Evolutionary conservation across 2,797 vertebrate species (phyloP).

Genomic region (Molossus molossus): DNA sequence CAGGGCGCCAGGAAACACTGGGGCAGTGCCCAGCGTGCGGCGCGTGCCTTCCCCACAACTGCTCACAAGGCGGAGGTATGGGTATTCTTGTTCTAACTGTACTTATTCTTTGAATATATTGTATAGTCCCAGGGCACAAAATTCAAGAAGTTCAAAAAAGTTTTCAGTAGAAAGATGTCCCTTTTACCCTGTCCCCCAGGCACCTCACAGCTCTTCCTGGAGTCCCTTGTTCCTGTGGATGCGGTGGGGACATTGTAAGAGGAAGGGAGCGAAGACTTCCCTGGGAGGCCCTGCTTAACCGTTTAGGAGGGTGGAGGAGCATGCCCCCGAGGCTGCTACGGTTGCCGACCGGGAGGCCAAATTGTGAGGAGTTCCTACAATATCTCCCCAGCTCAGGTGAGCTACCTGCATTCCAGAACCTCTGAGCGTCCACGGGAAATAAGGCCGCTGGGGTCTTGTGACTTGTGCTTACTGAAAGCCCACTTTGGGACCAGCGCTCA

Average conservation of each 20-base stretch:
- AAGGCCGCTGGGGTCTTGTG: not conserved
- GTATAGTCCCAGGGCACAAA: not conserved
- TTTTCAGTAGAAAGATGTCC: not conserved
- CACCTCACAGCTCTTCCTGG: not conserved
- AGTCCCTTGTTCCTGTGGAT: not conserved
- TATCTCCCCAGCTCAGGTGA: not conserved
- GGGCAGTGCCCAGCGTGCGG: too few relatives aligned
- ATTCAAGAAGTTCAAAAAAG: not conserved
- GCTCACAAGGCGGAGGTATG: not conserved
- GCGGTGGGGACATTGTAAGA: not conserved
- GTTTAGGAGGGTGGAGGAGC: not conserved
- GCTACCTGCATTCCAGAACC: not conserved
- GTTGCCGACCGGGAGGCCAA: not conserved
- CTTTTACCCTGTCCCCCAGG: not conserved
- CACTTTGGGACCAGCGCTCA: not conserved
- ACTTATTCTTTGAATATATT: constrained; percentile 9
- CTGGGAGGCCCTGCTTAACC: not conserved
- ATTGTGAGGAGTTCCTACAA: not conserved
- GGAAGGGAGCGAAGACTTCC: not conserved
- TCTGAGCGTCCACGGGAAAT: not conserved
- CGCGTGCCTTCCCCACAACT: not conserved
- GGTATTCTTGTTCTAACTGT: not conserved
- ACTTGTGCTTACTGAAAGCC: not conserved
- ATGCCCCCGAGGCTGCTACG: not conserved
- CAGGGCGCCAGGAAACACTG: not conserved